Percentiles rank a stretch among this genome's conserved stretches.
phyloP scores from a whole-genome alignment of 2,113 vertebrate species.

The Cavia porcellus region DNA sequence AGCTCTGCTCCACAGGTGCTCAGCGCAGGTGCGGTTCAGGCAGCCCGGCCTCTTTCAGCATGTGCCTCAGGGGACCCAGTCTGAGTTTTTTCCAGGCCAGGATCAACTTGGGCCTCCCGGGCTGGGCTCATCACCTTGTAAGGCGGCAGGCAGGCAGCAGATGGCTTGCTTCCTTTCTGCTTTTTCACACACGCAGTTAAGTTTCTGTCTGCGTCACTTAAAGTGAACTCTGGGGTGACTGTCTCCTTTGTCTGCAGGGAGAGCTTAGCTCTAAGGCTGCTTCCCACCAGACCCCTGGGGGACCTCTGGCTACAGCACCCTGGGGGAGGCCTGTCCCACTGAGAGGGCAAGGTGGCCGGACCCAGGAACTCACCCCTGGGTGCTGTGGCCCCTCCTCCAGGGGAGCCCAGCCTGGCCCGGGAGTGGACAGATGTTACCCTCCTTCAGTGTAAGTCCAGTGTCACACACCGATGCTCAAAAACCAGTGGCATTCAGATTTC shows the following conservation, averaged over 20 bases:
- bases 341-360: neutral
- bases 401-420: no score
- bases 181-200: no score
- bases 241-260: neutral
- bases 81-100: neutral
- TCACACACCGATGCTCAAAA: neutral
- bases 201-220: neutral
- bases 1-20: neutral
- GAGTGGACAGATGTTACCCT: neutral
- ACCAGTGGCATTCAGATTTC: neutral
- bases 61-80: neutral
- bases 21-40: accelerated
- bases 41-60: neutral
- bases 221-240: neutral
- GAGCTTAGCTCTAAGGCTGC: neutral
- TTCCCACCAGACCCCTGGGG: neutral
- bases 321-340: neutral
- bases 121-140: neutral
- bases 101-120: neutral
- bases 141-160: neutral
- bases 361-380: neutral
- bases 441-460: neutral
- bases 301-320: neutral
- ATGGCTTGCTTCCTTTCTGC: no score
- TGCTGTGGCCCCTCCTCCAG: neutral